Evolutionary conservation across 2,888 invertebrate genomes (phyloP), one percentile per base, ranked within the genome.

Genomic region (Scaptomyza parva): DNA sequence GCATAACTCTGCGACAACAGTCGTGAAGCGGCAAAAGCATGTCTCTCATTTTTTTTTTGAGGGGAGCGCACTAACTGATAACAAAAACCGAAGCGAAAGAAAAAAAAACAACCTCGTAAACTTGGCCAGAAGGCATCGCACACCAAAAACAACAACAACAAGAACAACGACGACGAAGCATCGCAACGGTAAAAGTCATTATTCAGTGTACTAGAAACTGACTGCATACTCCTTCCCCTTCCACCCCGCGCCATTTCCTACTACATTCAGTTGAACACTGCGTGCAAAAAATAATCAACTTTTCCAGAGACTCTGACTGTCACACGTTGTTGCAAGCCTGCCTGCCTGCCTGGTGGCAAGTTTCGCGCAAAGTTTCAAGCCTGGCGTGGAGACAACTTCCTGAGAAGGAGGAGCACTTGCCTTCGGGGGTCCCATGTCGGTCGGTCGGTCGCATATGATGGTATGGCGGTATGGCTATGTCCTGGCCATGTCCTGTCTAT

Each of bases 201-300:
- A 88, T 78, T 88, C 88, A 88, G 82, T 84, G 77, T 76, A 88
- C 83, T 79, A 82, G 85, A 67, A 75, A 51, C 54, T 48, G 66
- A 35, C 76, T 76, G 61, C 69, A 60, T 58, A 48, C 69, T 54
- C 58, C 63, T n/a, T 8, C 28, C 43, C 41, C 12, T 1, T 30
- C 22, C 26, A 26, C 20, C 33, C 39, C n/a, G n/a, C n/a, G n/a
- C n/a, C n/a, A 47, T 47, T 30, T 47, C 47, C 30, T 30, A 41
- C 50, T 53, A 30, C 33, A 43, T 7, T 37, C 28, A 14, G 47
- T 18, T 22, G 35, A 55, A 39, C 66, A 44, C 61, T 72, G 72
- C 61, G 69, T 70, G 69, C 62, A 81, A 83, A 88, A 88, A 88
- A 88, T 88, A 85, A 86, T 88, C 86, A 88, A 88, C 88, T 88